Conservation (phyloP, 2,113 vertebrate genomes). For the Chitala chitala region DNA sequence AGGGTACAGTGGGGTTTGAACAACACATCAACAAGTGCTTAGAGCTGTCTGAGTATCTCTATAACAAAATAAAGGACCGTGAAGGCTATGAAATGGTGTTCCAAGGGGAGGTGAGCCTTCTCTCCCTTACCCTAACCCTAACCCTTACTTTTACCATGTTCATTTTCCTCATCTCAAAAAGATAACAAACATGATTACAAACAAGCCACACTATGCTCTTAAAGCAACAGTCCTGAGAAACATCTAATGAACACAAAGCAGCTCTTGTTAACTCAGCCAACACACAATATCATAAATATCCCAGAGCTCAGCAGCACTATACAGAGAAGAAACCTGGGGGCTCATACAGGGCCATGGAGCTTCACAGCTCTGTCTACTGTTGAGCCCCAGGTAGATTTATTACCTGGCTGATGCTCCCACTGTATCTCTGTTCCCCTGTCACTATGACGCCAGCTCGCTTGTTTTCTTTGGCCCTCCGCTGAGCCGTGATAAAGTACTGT, state of each 20-base stretch:
- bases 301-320: neutral
- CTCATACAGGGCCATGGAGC: neutral
- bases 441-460: neutral
- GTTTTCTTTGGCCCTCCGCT: constrained; percentile 27
- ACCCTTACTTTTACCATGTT: neutral
- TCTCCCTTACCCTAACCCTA: no score
- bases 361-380: neutral
- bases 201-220: constrained; percentile 14
- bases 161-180: constrained; percentile 10
- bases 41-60: constrained; percentile 91
- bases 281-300: constrained; percentile 20
- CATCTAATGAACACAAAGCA: constrained; percentile 28
- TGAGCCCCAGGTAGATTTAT: neutral
- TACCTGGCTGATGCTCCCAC: neutral
- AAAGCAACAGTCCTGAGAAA: constrained; percentile 16
- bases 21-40: constrained; percentile 95
- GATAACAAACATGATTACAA: constrained; percentile 20
- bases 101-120: constrained; percentile 79
- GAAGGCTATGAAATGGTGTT: constrained; percentile 97
- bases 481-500: neutral
- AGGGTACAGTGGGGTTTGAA: constrained; percentile 97
- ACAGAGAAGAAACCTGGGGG: constrained; percentile 7
- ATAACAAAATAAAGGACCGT: constrained; percentile 91
- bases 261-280: constrained; percentile 16
- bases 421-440: constrained; percentile 29